Evolutionary conservation across 2,113 vertebrate species (phyloP).

Genomic region (Chascanopsetta lugubris): DNA sequence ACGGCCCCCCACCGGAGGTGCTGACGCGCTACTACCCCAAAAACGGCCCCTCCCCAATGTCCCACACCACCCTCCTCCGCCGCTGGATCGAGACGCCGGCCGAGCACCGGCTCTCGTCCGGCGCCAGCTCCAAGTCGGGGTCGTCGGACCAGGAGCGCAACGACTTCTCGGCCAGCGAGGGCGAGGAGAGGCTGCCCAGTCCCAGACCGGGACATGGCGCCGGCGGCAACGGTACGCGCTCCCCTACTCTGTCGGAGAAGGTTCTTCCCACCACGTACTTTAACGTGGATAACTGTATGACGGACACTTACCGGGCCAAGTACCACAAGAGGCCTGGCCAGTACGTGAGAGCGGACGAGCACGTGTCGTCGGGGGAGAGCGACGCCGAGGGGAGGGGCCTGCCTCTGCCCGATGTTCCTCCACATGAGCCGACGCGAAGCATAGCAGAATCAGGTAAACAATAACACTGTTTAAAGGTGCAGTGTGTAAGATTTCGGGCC

Average conservation of each 20-base stretch:
- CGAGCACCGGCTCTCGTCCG: constrained; percentile 68
- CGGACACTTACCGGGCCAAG: constrained; percentile 93
- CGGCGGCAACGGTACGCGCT: constrained; percentile 23
- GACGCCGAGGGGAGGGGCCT: constrained; percentile 71
- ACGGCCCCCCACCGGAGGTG: constrained; percentile 35
- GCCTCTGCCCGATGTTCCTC: constrained; percentile 59
- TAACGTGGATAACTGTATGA: constrained; percentile 96
- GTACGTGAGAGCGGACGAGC: constrained; percentile 76
- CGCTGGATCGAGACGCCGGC: constrained; percentile 72
- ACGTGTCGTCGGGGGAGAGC: constrained; percentile 77
- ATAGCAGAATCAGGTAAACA: constrained; percentile 81
- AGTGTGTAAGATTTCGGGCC: too few relatives aligned
- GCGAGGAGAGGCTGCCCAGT: constrained; percentile 67
- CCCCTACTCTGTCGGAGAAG: constrained; percentile 62
- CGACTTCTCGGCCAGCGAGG: constrained; percentile 77
- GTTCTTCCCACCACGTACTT: constrained; percentile 91
- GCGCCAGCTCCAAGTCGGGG: constrained; percentile 78
- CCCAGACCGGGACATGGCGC: constrained; percentile 39
- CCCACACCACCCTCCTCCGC: constrained; percentile 39
- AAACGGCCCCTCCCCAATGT: constrained; percentile 42
- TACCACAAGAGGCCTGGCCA: constrained; percentile 88
- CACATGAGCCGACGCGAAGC: constrained; percentile 64
- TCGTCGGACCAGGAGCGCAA: constrained; percentile 79
- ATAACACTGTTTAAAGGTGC: too few relatives aligned
- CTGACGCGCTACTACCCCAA: constrained; percentile 33